A percentile compares a stretch with the other conserved stretches of the same genome.
Evolutionary conservation across 2,113 vertebrate genomes (phyloP).

Genomic region (Narcine bancroftii): DNA sequence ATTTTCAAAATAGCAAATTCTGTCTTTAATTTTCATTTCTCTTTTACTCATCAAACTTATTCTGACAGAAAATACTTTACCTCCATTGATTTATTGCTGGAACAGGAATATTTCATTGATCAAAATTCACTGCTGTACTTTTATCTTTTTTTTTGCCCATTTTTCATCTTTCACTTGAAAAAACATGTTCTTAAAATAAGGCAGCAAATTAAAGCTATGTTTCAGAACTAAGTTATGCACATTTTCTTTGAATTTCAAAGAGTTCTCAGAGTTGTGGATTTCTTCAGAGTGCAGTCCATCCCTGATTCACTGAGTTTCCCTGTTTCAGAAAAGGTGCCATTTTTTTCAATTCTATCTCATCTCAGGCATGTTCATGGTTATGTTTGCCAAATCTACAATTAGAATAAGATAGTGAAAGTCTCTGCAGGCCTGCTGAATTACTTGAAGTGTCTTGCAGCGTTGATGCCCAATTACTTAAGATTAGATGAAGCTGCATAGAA

Average conservation of each 20-base stretch:
- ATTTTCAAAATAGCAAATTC: constrained; percentile 2
- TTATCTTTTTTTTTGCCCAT: not conserved
- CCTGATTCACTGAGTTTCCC: not conserved
- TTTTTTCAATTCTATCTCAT: not conserved
- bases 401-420: not conserved
- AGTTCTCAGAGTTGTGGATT: not conserved
- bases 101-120: not conserved
- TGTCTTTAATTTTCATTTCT: not conserved
- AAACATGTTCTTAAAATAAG: not conserved
- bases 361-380: not conserved
- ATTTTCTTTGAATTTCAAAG: not conserved
- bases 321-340: not conserved
- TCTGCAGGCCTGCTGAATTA: not conserved
- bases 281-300: not conserved
- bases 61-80: not conserved
- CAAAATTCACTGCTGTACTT: not conserved
- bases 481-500: not conserved
- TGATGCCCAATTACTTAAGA: not conserved
- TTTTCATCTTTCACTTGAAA: not conserved
- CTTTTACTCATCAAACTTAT: not conserved
- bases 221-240: not conserved
- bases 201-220: not conserved
- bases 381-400: not conserved
- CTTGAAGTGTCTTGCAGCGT: not conserved
- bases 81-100: not conserved